Evolutionary conservation across 2,113 vertebrate species (phyloP), one percentile per base, ranked within the genome.

Genomic region (Rostratula benghalensis): DNA sequence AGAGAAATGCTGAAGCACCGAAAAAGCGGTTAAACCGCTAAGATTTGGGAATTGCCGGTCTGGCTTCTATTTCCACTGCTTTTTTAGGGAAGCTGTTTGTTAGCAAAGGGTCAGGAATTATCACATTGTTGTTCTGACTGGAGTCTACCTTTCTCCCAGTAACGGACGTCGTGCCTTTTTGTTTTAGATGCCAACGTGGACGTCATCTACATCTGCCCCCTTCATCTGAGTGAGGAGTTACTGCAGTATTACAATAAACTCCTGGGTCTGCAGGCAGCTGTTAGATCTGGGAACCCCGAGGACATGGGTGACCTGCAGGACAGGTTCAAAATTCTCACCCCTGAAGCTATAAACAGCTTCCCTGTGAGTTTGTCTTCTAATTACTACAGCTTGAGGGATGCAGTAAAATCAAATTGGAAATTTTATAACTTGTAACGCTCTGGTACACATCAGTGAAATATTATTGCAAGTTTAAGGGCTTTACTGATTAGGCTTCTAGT

Each of bases 321-420:
- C 97, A 98, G 98, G 98, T 98, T 99, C 97, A 98, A 92, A 96
- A 98, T 99, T 95, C 98, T 99, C 97, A 99, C 98, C 96, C 99
- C 99, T 75, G 99, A 99, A 97, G 98, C 98, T 94, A 96, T 98
- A 89, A 98, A 98, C 96, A 95, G 98, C 98, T 99, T 99, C 97
- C 98, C 98, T 69, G 99, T 99, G 98, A 98, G 98, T 98, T 96
- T 97, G 94, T 97, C 97, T 98, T 95, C 98, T 98, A 98, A 98
- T 98, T 98, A 97, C 97, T 97, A 97, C 76, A 88, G 98, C 97
- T 98, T 97, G 96, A 93, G 97, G 98, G 97, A 96, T 96, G 97
- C 97, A 97, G 97, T 98, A 98, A 97, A 98, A 98, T 98, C 98
- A 97, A 98, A 98, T 98, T 98, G 97, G 98, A 98, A 98, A 98